Base-by-base conservation (phyloP, 2,888 invertebrate species). In the Platycheirus albimanus region DNA sequence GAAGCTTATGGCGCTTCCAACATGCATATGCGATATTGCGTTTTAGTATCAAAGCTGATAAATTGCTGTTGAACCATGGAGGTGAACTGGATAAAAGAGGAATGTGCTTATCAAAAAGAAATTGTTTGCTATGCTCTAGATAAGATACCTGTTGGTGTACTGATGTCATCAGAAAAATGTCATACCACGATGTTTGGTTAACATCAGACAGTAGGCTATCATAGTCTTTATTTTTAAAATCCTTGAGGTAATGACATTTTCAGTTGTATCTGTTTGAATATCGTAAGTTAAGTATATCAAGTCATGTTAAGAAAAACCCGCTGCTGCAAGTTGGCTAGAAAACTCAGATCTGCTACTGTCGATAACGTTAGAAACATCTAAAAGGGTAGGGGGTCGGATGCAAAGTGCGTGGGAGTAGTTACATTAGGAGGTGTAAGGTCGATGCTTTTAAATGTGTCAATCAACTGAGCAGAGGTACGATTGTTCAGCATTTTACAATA, bases 161-260 rank as follows among this genome's bases (percentile, higher is more conserved):
- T 41, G 56, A 58, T 13, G 24, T 0, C 38, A 58, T 58, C 17
- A 15, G n/a, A 15, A 36, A 30, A 36, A 36, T 54, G 3, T 54
- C 6, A 11, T 36, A 17, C 28, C 54, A 54, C 7, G 10, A 11
- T 33, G 38, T 38, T 38, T 36, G 54, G 15, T 11, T 19, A 36
- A 58, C 36, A 11, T 54, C 36, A 20, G 17, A 54, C 10, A 10
- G 33, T 58, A 41, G 24, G 13, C 41, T 11, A 28, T 30, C 15
- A 11, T 61, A 61, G 24, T 45, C 38, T 17, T 45, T 61, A 15
- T 61, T 61, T 61, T 61, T 43, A 4, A 28, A 43, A 45, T 61
- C 28, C 45, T 61, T 15, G 43, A 61, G 11, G 15, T 11, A 30
- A 61, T 43, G 10, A 28, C 30, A 61, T 28, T 20, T 24, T 61